Evolutionary conservation across 30 jellyfish, hydroid and myxozoan species (phyloP).

Genomic region (Morbakka virulenta): DNA sequence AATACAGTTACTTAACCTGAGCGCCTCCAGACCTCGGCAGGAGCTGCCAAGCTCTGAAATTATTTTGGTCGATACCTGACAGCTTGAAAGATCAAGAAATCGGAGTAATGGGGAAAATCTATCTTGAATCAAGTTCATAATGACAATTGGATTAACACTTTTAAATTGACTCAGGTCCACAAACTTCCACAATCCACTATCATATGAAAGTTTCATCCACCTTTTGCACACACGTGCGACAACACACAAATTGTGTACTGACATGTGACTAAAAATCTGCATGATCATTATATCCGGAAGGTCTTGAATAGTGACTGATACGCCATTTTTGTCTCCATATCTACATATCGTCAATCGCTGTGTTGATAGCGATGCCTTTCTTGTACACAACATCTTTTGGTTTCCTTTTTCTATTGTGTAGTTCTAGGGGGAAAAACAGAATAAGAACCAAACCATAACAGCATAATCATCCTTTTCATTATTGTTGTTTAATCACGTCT

Average conservation of each 20-base stretch:
- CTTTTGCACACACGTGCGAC: conserved; percentile 64
- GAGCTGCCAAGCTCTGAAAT: conserved; percentile 25
- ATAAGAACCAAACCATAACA: too few relatives aligned
- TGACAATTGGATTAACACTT: conserved; percentile 1
- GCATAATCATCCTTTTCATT: too few relatives aligned
- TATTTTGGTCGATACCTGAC: conserved; percentile 25
- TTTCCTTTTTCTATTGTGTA: too few relatives aligned
- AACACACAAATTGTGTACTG: conserved; percentile 50
- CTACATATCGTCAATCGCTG: too few relatives aligned
- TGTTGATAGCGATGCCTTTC: too few relatives aligned
- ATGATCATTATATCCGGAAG: conserved; percentile 49
- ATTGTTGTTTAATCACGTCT: too few relatives aligned
- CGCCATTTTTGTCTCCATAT: too few relatives aligned
- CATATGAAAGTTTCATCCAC: conserved; percentile 59
- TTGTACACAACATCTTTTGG: too few relatives aligned
- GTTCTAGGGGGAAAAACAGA: too few relatives aligned
- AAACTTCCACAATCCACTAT: conserved; percentile 51
- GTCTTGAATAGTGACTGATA: too few relatives aligned
- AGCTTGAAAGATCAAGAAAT: conserved; percentile 23
- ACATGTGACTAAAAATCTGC: conserved; percentile 37
- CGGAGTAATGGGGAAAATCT: conserved; percentile 56
- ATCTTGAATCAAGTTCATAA: conserved; percentile 23
- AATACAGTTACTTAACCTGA: conserved; percentile 11
- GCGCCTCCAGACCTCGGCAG: conserved; percentile 44
- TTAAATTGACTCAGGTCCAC: conserved; percentile 35